These are phyloP conservation scores for Bombus superbus DNA, from an alignment of 1,140 invertebrate species.

Conservation along the genomic window DNA sequence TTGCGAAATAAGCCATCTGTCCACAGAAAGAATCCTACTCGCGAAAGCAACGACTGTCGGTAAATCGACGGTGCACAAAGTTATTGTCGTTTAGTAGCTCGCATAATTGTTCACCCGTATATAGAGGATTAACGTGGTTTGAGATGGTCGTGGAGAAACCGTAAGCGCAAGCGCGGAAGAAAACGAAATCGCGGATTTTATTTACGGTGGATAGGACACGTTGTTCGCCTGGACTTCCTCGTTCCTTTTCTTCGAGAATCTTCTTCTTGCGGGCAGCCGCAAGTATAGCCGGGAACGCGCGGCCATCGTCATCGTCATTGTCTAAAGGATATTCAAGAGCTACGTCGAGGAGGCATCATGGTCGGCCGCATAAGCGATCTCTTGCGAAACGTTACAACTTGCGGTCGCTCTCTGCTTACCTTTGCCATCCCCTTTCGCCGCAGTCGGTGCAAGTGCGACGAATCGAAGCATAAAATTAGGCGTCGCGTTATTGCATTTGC, in stretches of 20 bases:
- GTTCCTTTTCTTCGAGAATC: slow-evolving; percentile 12
- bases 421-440: slow-evolving; percentile 26
- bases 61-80: too few relatives aligned
- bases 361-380: slow-evolving; percentile 66
- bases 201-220: slow-evolving; percentile 35
- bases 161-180: too few relatives aligned
- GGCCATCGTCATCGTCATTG: slow-evolving; percentile 44
- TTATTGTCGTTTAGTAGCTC: too few relatives aligned
- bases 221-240: slow-evolving; percentile 9
- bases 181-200: slow-evolving; percentile 7
- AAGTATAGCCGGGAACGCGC: slow-evolving; percentile 51
- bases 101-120: too few relatives aligned
- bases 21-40: too few relatives aligned
- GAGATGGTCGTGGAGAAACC: too few relatives aligned
- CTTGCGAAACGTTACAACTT: slow-evolving; percentile 70
- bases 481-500: slow-evolving; percentile 9
- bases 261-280: slow-evolving; percentile 61
- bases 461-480: slow-evolving; percentile 47
- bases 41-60: too few relatives aligned
- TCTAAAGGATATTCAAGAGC: slow-evolving; percentile 61
- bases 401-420: slow-evolving; percentile 59
- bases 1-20: background rate
- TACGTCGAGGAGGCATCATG: slow-evolving; percentile 57
- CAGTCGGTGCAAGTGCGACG: slow-evolving; percentile 46
- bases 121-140: too few relatives aligned